Evolutionary conservation across 2,113 vertebrate species (phyloP).

Genomic region (Steatornis caripensis): DNA sequence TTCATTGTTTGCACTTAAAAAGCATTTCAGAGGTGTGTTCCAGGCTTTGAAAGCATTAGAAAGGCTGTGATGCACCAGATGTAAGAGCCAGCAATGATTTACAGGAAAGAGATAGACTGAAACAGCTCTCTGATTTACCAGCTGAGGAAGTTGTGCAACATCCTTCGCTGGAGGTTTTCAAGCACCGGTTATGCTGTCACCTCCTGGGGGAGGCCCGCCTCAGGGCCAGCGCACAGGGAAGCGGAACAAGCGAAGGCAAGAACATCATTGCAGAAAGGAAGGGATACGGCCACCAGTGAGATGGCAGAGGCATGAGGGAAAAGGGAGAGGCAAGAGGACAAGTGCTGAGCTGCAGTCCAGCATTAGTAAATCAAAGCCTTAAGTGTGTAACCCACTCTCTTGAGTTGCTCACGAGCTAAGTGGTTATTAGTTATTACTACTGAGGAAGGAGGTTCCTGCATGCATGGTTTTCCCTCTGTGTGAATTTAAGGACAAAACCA

Average conservation of each 20-base stretch:
- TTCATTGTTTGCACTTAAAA: neutral
- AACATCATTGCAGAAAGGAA: too few relatives aligned
- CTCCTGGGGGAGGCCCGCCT: neutral
- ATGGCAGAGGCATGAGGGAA: rapidly evolving
- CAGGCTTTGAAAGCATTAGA: neutral
- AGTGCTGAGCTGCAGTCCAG: neutral
- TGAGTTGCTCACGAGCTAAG: neutral
- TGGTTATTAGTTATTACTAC: neutral
- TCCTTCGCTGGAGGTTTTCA: neutral
- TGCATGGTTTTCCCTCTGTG: rapidly evolving
- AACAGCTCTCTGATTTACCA: neutral
- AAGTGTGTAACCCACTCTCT: neutral
- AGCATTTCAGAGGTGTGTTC: neutral
- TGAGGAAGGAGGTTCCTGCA: neutral
- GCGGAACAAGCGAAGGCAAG: too few relatives aligned
- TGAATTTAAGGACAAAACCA: neutral
- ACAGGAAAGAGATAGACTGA: neutral
- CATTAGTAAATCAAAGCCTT: neutral
- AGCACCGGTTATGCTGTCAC: rapidly evolving
- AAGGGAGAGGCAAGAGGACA: too few relatives aligned
- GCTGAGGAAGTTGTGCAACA: neutral
- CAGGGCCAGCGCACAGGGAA: rapidly evolving
- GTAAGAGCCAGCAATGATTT: neutral
- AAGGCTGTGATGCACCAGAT: neutral
- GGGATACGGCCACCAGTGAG: neutral